Base-by-base conservation (phyloP, 2,113 vertebrate genomes). In the Panurus biarmicus region DNA sequence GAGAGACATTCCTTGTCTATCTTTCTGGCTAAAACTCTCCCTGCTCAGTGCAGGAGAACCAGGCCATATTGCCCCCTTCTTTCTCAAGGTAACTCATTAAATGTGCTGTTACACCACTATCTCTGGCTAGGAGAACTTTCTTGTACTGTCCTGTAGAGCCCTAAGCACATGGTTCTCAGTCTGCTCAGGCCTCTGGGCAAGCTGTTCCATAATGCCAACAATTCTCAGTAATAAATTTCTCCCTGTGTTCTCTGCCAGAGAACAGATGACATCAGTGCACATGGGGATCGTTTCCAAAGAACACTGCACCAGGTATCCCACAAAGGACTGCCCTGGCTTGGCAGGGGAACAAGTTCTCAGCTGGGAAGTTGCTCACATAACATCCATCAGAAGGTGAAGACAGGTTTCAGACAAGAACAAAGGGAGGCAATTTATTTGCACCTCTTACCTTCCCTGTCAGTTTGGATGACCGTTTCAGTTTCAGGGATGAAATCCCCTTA, bases 401-500 rank as follows among this genome's bases (percentile, higher is more conserved):
- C 19, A 65, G 33, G 15, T 35, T 89, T 53, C 78, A 83, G 81
- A 51, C 48, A 91, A 82, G 70, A 71, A 74, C n/a, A 56, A 73
- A 33, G n/a, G 28, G 57, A 77, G 75, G 53, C 15, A 65, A 44
- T 87, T 57, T 54, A 61, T 89, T 88, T 83, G 72, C 20, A 76
- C 7, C 18, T 67, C 93, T 96, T 94, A 98, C 97, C 97, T 98
- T 97, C 36, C 94, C 96, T 14, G 95, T 96, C 80, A 97, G 18
- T 85, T 90, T 79, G 72, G 98, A 97, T 75, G 97, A 97, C 21
- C 70, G 93, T 81, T 97, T 98, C 48, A 97, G 83, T 81, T 97
- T 98, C 95, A 97, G 94, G 29, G 97, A 98, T n/a, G 98, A 98
- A 73, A 97, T 94, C 5, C 87, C 91, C 45, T 97, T 97, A 4